Percentiles rank a stretch among this genome's conserved stretches.
Evolutionary conservation across 2,113 vertebrate species (phyloP).

Genomic region (Pollachius pollachius): DNA sequence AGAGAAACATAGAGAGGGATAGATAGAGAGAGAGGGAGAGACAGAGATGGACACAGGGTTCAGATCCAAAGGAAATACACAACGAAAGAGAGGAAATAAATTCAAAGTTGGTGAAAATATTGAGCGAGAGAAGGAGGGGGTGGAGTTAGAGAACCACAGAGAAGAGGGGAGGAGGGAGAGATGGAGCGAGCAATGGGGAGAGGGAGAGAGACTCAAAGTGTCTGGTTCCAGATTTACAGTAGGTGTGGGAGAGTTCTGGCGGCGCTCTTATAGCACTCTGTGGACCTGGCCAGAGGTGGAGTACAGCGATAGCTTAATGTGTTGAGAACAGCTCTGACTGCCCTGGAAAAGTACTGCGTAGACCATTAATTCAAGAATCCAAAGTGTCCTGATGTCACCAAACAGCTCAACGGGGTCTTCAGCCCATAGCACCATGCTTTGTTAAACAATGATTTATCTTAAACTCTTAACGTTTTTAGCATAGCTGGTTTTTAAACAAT

Average conservation of each 20-base stretch:
- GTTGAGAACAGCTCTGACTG: conserved; percentile 61
- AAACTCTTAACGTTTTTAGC: no score
- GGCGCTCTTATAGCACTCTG: conserved; percentile 45
- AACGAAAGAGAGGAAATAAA: conserved; percentile 11
- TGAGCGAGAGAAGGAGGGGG: neutral
- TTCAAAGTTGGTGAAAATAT: neutral
- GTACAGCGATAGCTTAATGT: conserved; percentile 56
- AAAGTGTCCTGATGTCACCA: conserved; percentile 39
- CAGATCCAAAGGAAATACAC: neutral
- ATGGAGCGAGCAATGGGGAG: neutral
- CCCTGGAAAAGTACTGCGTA: conserved; percentile 31
- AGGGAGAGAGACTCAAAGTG: conserved; percentile 36
- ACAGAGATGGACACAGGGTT: conserved; percentile 4
- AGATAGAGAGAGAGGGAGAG: conserved; percentile 25
- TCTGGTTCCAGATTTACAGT: conserved; percentile 69
- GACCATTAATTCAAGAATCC: conserved; percentile 13
- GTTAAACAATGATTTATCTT: no score
- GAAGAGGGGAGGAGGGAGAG: neutral
- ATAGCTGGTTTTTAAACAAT: no score
- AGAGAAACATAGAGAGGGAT: conserved; percentile 21
- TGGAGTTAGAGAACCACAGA: neutral
- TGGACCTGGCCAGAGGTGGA: conserved; percentile 56
- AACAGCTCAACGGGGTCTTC: conserved; percentile 5
- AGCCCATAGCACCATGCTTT: no score
- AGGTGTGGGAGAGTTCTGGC: conserved; percentile 57